Evolutionary conservation across 1,140 invertebrate species (phyloP), one percentile per base, ranked within the genome.

Genomic region (Brachionus calyciflorus): DNA sequence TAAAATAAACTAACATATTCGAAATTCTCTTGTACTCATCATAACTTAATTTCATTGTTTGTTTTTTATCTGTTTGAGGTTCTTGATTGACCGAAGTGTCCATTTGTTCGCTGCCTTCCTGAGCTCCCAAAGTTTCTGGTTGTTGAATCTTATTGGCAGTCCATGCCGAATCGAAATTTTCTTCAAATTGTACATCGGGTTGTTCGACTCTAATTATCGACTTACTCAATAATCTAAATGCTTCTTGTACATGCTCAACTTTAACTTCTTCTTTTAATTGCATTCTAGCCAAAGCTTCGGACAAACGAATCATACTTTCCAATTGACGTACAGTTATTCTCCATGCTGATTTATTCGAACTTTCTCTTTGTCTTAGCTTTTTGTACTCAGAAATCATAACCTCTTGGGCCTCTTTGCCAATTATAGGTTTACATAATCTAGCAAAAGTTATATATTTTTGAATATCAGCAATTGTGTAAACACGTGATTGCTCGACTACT

Each of bases 311-410:
- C 89, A 99, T 91, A 81, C 93, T 96, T 86, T 99, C 97, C 60
- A 99, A 86, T 83, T 99, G 96, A n/a, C 97, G 87, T n/a, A 99
- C 96, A 0, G 96, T 99, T 76, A 98, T 96, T 60, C 95, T 87
- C 77, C 86, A 86, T 2, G 86, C 82, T 69, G 90, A 90, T 3
- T 88, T 87, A 1, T 89, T 87, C 24, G 90, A 89, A 5, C 88
- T 88, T 82, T 98, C 95, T 14, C 92, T 87, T 81, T 93, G 89
- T 9, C 96, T 87, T 21, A 99, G 84, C 79, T 89, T 88, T 19
- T 91, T 91, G 84, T 99, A 99, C 84, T 93, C 91, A 77, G 92
- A 90, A 9, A 98, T 91, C 76, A 99, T 87, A 55, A 92, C 87
- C 73, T 92, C 89, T 21, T 89, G 89, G 0, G 94, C 92, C n/a